These are phyloP conservation scores for Larimichthys polyactis DNA, from an alignment of 2,113 vertebrate genomes.

Conservation along the genomic window DNA sequence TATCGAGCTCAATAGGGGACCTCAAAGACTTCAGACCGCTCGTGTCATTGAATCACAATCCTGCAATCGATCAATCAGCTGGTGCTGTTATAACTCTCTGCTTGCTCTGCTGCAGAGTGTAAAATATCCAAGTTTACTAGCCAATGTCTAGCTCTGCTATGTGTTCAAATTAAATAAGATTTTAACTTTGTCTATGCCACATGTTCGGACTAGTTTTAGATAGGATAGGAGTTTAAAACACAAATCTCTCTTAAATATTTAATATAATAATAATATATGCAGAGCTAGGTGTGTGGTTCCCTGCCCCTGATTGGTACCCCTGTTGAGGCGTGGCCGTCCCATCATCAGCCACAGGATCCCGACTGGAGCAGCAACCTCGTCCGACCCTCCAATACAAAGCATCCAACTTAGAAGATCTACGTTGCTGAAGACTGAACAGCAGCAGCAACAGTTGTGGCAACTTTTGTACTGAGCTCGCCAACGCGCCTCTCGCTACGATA, in stretches of 20 bases:
- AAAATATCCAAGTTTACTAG: constrained; percentile 4
- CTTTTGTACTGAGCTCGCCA: too few relatives aligned
- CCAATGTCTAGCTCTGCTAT: not conserved
- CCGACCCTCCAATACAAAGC: too few relatives aligned
- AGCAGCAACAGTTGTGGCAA: too few relatives aligned
- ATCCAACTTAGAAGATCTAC: too few relatives aligned
- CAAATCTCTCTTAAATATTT: not conserved
- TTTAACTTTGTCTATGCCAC: not conserved
- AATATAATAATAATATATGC: too few relatives aligned
- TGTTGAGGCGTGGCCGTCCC: too few relatives aligned
- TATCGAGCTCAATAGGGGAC: not conserved
- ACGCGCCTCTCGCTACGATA: too few relatives aligned
- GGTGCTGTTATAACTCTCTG: constrained; percentile 2
- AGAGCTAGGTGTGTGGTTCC: too few relatives aligned
- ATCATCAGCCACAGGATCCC: too few relatives aligned
- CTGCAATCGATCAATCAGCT: constrained; percentile 25
- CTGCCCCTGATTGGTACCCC: too few relatives aligned
- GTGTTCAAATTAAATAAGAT: not conserved
- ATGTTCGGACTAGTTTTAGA: not conserved
- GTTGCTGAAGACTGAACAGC: too few relatives aligned
- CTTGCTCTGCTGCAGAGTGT: not conserved
- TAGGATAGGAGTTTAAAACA: not conserved
- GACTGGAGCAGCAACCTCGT: too few relatives aligned
- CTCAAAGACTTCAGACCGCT: not conserved
- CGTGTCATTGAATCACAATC: constrained; percentile 6